phyloP scores from a whole-genome alignment of 2,797 vertebrate genomes.

The Sebastes steindachneri region DNA sequence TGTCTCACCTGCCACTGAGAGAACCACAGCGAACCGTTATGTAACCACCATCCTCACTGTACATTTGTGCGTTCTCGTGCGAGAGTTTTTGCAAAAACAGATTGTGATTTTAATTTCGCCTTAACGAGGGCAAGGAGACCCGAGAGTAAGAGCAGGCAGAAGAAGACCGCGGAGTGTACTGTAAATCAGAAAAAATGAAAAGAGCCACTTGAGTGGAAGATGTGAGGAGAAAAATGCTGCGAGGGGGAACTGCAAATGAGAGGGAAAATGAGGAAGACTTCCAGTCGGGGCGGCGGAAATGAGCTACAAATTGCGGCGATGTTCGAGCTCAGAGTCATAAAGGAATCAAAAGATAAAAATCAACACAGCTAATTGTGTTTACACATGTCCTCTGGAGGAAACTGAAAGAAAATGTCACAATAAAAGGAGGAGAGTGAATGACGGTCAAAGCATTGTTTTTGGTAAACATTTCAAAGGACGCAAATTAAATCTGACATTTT shows the following conservation, averaged over 20 bases:
- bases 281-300: constrained; percentile 28
- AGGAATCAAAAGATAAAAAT: constrained; percentile 37
- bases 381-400: constrained; percentile 7
- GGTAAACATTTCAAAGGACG: neutral
- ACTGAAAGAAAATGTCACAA: constrained; percentile 3
- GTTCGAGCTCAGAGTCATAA: constrained; percentile 9
- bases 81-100: neutral
- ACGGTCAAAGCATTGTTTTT: neutral
- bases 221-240: constrained; percentile 19
- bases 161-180: neutral
- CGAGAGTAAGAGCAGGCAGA: constrained; percentile 7
- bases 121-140: constrained; percentile 47
- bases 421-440: neutral
- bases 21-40: neutral
- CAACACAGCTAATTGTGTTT: constrained; percentile 36
- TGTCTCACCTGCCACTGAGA: neutral
- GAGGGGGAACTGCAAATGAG: constrained; percentile 51
- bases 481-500: neutral
- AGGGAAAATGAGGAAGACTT: constrained; percentile 44
- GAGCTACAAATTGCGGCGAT: constrained; percentile 46
- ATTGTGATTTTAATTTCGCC: constrained; percentile 35
- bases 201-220: constrained; percentile 36
- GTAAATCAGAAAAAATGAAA: constrained; percentile 23
- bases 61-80: neutral
- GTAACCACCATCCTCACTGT: neutral